A percentile compares a stretch with the other conserved stretches of the same genome.
Conservation (phyloP, 2,113 vertebrate species). For the Neopipo cinnamomea region DNA sequence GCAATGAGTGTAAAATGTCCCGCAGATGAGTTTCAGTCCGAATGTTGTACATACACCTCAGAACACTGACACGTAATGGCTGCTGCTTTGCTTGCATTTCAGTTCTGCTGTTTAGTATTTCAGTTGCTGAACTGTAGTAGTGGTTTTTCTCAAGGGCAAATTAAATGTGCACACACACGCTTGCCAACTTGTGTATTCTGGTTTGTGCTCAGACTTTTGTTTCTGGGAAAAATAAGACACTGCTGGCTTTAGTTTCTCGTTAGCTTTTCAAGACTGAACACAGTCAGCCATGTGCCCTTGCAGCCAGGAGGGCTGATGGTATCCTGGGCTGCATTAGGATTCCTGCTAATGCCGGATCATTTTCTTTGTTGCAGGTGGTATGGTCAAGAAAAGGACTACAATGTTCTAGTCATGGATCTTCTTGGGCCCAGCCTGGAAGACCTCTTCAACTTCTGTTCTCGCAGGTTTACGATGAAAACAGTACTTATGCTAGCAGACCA, state of each 20-base stretch:
- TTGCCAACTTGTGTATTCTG: not conserved
- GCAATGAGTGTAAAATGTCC: not conserved
- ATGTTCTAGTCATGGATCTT: constrained; percentile 99
- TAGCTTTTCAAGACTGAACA: not conserved
- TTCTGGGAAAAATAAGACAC: not conserved
- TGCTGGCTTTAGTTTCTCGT: not conserved
- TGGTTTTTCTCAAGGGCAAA: not conserved
- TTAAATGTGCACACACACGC: not conserved
- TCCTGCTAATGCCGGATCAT: not conserved
- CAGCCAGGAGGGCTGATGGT: not conserved
- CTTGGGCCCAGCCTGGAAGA: constrained; percentile 97
- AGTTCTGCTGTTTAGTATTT: not conserved
- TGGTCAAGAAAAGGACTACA: constrained; percentile 99
- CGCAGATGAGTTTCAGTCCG: not conserved
- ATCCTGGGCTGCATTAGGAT: not conserved
- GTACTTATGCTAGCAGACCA: constrained; percentile 99
- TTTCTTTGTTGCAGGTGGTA: constrained; percentile 88
- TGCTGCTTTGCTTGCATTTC: not conserved
- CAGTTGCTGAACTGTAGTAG: not conserved
- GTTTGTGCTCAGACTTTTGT: not conserved
- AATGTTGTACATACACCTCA: not conserved
- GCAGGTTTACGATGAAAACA: constrained; percentile 99
- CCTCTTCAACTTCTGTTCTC: constrained; percentile 99
- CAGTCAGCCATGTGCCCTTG: not conserved
- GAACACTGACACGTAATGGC: not conserved